Evolutionary conservation across 2,113 vertebrate species (phyloP).

Genomic region (Potamarius usumacintae): DNA sequence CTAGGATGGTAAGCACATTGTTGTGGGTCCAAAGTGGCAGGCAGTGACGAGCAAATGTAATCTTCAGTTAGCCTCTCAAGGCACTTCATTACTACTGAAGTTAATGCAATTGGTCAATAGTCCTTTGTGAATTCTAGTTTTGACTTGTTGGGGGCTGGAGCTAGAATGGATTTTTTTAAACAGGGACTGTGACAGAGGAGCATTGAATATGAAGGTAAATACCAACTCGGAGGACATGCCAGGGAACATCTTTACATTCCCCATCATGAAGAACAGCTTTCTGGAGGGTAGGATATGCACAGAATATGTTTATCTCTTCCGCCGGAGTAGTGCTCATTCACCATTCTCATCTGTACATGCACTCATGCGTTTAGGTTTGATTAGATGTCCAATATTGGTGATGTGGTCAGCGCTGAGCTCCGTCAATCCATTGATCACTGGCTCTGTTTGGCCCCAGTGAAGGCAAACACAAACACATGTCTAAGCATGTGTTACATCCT

Average conservation of each 20-base stretch:
- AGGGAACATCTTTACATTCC: neutral
- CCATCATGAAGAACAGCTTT: neutral
- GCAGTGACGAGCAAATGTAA: neutral
- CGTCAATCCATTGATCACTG: constrained; percentile 41
- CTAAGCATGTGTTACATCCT: neutral
- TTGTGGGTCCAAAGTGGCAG: neutral
- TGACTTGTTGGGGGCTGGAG: neutral
- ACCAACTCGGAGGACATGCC: neutral
- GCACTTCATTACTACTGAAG: neutral
- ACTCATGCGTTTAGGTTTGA: constrained; percentile 25
- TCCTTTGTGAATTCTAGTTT: neutral
- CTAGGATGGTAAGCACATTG: neutral
- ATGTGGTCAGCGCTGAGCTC: constrained; percentile 30
- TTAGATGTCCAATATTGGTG: constrained; percentile 22
- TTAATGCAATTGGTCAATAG: neutral
- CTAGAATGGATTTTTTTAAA: neutral
- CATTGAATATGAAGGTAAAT: neutral
- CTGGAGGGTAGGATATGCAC: neutral
- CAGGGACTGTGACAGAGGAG: neutral
- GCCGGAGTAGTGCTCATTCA: neutral
- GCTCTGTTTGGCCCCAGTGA: constrained; percentile 17
- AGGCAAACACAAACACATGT: constrained; percentile 12
- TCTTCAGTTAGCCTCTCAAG: neutral
- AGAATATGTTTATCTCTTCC: neutral
- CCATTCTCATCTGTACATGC: constrained; percentile 9